Evolutionary conservation across 2,888 invertebrate genomes (phyloP), one percentile per base, ranked within the genome.

Genomic region (Cataglyphis altisquamis): DNA sequence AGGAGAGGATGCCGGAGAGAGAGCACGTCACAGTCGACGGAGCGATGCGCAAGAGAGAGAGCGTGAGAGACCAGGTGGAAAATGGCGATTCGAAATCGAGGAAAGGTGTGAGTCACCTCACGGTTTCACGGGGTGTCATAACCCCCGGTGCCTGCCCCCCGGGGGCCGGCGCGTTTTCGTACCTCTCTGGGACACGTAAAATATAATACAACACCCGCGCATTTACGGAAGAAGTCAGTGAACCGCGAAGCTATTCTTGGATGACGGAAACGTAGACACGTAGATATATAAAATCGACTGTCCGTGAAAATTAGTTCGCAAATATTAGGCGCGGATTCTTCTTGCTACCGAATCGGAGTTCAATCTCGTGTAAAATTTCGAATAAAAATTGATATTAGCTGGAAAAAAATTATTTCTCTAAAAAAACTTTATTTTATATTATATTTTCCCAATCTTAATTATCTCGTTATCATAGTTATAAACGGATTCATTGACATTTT

Each of bases 11-110:
- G 83, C 78, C 77, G 83, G 87, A 88, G 86, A 90, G 86, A 90
- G 86, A 89, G 87, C 82, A 90, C 90, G 90, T 90, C 86, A 90
- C 89, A 90, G 89, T 90, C 85, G 90, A 88, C 88, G 90, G 89
- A 90, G 90, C 90, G 90, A 89, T 84, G 90, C 89, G 90, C 90
- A 84, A 87, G 84, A 87, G 88, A 82, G 90, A 90, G 90, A 91
- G 88, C 89, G 88, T 88, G 91, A 88, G 88, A 90, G 90, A 91
- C 87, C 87, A 85, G 91, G 84, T 89, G 91, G 90, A 91, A 90
- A 90, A 90, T 89, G 83, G 87, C 74, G 84, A 90, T 90, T 90
- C 88, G 90, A 90, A 90, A 90, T 90, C 90, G 88, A 87, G 90
- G 90, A 90, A 90, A 90, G 90, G 90, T 90, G 90, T 90, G 90